phyloP scores from a whole-genome alignment of 2,797 vertebrate genomes.

The Macropus fuliginosus region DNA sequence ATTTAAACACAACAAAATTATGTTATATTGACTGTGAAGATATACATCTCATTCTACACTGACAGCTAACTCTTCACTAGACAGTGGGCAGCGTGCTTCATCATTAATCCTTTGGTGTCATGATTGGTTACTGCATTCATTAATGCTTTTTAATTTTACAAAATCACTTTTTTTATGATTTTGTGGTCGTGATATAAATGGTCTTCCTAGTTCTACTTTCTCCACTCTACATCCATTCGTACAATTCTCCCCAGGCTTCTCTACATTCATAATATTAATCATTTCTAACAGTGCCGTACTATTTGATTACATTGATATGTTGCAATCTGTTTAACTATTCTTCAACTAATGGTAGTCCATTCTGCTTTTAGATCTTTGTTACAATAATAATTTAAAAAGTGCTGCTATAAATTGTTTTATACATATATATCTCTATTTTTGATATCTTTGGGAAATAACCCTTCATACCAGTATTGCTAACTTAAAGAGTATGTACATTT shows the following conservation, averaged over 20 bases:
- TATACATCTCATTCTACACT: neutral
- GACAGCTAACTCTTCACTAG: neutral
- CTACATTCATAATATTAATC: neutral
- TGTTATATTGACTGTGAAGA: neutral
- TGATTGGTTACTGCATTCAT: neutral
- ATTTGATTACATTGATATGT: neutral
- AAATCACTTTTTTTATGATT: neutral
- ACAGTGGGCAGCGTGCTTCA: neutral
- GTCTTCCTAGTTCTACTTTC: neutral
- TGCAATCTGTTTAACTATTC: neutral
- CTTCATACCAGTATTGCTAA: neutral
- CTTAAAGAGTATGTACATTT: neutral
- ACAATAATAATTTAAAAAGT: neutral
- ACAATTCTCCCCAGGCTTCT: neutral
- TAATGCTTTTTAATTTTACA: neutral
- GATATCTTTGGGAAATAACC: neutral
- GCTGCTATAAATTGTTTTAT: neutral
- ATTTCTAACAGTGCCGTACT: neutral
- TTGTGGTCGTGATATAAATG: neutral
- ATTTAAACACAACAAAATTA: neutral
- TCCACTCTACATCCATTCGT: neutral
- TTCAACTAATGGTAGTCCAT: neutral
- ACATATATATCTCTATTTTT: neutral
- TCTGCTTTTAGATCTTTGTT: neutral
- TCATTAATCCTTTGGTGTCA: neutral